Evolutionary conservation across 92 coral and sea anemone genomes (phyloP).

Genomic region (Parazoanthus swiftii): DNA sequence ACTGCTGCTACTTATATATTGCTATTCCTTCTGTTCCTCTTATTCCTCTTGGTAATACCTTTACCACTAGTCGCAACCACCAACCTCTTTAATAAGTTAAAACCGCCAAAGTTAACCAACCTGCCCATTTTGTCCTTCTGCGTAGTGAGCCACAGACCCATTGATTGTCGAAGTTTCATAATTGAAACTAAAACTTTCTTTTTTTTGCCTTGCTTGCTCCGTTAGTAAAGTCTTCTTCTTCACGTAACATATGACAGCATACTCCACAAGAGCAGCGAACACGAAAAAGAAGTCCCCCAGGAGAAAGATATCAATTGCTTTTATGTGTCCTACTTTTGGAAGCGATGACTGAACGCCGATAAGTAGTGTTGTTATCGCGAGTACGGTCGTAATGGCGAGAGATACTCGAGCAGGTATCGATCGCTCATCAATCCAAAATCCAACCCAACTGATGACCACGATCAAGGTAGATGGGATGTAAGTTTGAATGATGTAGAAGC

Average conservation of each 20-base stretch:
- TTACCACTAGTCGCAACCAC: neutral
- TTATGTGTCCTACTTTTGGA: constrained; percentile 65
- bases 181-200: neutral
- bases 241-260: constrained; percentile 55
- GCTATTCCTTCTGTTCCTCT: too few species aligned
- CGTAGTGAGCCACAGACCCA: neutral
- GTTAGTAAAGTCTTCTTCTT: neutral
- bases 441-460: constrained; percentile 62
- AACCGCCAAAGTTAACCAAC: neutral
- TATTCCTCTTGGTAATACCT: too few species aligned
- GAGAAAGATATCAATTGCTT: constrained; percentile 59
- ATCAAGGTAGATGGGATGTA: constrained; percentile 53
- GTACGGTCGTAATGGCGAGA: constrained; percentile 68
- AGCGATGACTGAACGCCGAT: constrained; percentile 55
- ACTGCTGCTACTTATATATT: too few species aligned
- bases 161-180: neutral
- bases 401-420: constrained; percentile 73
- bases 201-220: neutral
- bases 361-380: constrained; percentile 60
- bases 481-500: constrained; percentile 56
- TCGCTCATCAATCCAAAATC: constrained; percentile 71
- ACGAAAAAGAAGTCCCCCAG: constrained; percentile 60
- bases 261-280: constrained; percentile 59
- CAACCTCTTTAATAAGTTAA: neutral
- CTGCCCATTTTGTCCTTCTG: constrained; percentile 13